Percentiles rank a stretch among this genome's conserved stretches.
Conservation (phyloP, 2,113 vertebrate genomes). For the Pungitius pungitius region DNA sequence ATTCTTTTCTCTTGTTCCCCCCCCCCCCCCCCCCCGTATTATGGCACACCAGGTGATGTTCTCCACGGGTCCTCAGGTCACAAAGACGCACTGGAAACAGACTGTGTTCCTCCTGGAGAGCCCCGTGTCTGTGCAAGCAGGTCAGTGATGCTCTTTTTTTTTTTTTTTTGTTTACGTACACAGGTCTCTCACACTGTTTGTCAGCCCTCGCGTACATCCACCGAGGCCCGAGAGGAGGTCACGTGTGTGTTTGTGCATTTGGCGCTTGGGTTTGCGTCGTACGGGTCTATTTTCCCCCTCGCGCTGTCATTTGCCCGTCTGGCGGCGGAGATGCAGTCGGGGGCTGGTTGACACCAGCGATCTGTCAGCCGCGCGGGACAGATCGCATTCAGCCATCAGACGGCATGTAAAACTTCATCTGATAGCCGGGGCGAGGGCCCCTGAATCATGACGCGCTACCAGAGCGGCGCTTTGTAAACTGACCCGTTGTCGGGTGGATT, state of each 20-base stretch:
- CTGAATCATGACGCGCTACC: slow-evolving; percentile 49
- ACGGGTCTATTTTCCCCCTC: not conserved
- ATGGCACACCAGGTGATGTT: slow-evolving; percentile 86
- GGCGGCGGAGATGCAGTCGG: slow-evolving; percentile 57
- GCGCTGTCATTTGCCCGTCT: too few species aligned
- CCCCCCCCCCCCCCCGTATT: too few species aligned
- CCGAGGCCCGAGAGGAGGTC: not conserved
- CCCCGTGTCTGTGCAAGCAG: slow-evolving; percentile 86
- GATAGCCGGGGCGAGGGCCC: slow-evolving; percentile 43
- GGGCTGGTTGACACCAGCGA: slow-evolving; percentile 68
- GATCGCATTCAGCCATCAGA: slow-evolving; percentile 64
- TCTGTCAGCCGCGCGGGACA: slow-evolving; percentile 69
- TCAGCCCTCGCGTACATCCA: not conserved
- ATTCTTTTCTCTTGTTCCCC: not conserved
- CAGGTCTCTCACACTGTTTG: not conserved
- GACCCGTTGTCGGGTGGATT: too few species aligned
- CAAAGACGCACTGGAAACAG: slow-evolving; percentile 97
- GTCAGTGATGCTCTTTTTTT: slow-evolving; percentile 70
- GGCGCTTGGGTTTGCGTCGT: not conserved
- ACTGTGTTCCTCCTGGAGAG: slow-evolving; percentile 90
- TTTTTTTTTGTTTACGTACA: not conserved
- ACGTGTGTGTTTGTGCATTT: not conserved
- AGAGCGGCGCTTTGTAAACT: slow-evolving; percentile 33
- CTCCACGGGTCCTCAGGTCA: slow-evolving; percentile 89
- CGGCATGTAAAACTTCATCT: slow-evolving; percentile 75